Evolutionary conservation across 2,888 invertebrate genomes (phyloP), one percentile per base, ranked within the genome.

Genomic region (Ichneumoninae sp.): DNA sequence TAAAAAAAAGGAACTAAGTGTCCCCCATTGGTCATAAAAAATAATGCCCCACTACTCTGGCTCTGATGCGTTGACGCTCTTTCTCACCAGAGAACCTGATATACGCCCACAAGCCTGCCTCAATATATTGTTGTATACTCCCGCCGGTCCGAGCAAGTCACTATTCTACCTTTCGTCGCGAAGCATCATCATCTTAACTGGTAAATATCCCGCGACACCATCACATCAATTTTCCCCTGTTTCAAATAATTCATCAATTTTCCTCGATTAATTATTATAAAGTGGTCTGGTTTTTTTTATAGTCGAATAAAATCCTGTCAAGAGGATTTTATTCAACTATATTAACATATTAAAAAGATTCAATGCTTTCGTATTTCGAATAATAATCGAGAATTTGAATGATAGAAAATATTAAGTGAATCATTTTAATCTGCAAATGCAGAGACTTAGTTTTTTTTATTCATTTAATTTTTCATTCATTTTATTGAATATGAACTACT

Each of bases 131-230:
- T 83, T 77, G n/a, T 78, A 80, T 50, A 76, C 85, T 87, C 86
- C 83, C 85, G 85, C 74, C 19, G 22, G 66, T 69, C 50, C 73
- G 80, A 77, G 68, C 80, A 88, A 91, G 91, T 91, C 87, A 88
- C 88, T 88, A 86, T 87, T 88, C 87, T 87, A 87, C 88, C 89
- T 87, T 83, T 88, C 89, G 86, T 85, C 88, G 87, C 86, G 88
- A 88, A 88, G 81, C 89, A 90, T 89, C 90, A 83, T 86, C 74
- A 77, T 68, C 85, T 83, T 77, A 79, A 77, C 85, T 88, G 90
- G 90, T 90, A 90, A 90, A 89, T 89, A 89, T 87, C 47, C 52
- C 47, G 52, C 47, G 52, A 47, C 69, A 47, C 54, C 65, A 30
- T 30, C n/a, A 19, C 47, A 50, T 30, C 30, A 26, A 54, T 54